phyloP scores from a whole-genome alignment of 92 coral and sea anemone species.

The Muricea muricata region DNA sequence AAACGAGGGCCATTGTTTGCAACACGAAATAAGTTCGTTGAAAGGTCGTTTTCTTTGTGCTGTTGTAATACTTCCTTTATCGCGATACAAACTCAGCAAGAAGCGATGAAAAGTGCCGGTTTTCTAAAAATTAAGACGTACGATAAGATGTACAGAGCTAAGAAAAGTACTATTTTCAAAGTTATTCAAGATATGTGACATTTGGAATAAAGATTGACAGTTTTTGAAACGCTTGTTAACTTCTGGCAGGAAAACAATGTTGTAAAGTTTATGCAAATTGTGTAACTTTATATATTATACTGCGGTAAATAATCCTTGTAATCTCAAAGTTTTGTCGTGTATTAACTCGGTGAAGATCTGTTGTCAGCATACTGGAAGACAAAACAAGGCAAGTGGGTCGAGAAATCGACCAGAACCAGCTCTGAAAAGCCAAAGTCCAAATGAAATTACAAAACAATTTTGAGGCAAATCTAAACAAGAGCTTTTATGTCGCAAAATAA shows the following conservation, averaged over 20 bases:
- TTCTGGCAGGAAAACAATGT: slow-evolving; percentile 11
- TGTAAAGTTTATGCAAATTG: slow-evolving; percentile 8
- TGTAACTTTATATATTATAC: background rate
- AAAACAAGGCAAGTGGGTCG: background rate
- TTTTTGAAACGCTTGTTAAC: slow-evolving; percentile 4
- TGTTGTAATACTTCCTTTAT: background rate
- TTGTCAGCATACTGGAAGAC: background rate
- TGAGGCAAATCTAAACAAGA: slow-evolving; percentile 19
- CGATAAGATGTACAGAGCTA: background rate
- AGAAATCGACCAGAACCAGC: background rate
- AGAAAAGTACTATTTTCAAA: background rate
- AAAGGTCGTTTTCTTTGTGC: background rate
- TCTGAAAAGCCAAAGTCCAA: background rate
- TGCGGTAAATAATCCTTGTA: background rate
- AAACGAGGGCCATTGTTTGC: background rate
- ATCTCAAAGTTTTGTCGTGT: background rate
- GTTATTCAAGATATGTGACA: background rate
- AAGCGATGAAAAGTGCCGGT: background rate
- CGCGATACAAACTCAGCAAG: background rate
- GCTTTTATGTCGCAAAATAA: background rate
- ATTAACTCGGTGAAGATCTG: background rate
- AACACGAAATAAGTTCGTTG: background rate
- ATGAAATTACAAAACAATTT: background rate
- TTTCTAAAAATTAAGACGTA: slow-evolving; percentile 3
- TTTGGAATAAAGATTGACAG: background rate